These are phyloP conservation scores for Diadegma fenestrale DNA, from an alignment of 2,888 invertebrate genomes.

Conservation along the genomic window DNA sequence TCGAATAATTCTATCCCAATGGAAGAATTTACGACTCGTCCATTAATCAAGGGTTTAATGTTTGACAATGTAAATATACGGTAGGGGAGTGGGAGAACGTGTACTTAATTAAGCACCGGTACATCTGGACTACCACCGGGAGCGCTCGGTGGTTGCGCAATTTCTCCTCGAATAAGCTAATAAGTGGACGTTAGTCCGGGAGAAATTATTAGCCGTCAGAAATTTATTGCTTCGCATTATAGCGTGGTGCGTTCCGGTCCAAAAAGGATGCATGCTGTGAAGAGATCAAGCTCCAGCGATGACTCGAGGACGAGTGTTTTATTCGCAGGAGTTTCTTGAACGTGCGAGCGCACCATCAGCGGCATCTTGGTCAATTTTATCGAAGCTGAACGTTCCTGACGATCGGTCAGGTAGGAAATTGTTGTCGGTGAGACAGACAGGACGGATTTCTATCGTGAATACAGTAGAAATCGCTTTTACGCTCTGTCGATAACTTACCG, in stretches of 20 bases:
- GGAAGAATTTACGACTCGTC: conserved; percentile 68
- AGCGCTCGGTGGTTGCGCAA: conserved; percentile 49
- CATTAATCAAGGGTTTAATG: conserved; percentile 72
- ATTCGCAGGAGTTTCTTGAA: conserved; percentile 4
- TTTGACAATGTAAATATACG: conserved; percentile 73
- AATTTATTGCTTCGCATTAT: conserved; percentile 60
- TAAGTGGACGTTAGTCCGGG: conserved; percentile 64
- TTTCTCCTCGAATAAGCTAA: conserved; percentile 67
- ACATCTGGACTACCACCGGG: conserved; percentile 60
- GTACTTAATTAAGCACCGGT: conserved; percentile 70
- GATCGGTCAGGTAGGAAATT: conserved; percentile 15
- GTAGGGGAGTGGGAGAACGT: neutral
- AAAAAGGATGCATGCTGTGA: conserved; percentile 32
- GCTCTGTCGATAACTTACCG: conserved; percentile 29
- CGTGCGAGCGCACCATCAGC: neutral
- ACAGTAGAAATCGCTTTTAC: neutral
- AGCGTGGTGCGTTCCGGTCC: conserved; percentile 37
- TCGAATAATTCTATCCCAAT: conserved; percentile 46
- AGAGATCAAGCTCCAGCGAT: conserved; percentile 40
- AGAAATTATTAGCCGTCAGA: conserved; percentile 58
- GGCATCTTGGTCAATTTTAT: conserved; percentile 30
- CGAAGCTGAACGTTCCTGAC: conserved; percentile 14
- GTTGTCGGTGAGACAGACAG: neutral
- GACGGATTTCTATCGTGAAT: neutral
- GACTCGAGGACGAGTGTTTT: conserved; percentile 29